Evolutionary conservation across 2,797 vertebrate genomes (phyloP).

Genomic region (Arctocebus calabarensis): DNA sequence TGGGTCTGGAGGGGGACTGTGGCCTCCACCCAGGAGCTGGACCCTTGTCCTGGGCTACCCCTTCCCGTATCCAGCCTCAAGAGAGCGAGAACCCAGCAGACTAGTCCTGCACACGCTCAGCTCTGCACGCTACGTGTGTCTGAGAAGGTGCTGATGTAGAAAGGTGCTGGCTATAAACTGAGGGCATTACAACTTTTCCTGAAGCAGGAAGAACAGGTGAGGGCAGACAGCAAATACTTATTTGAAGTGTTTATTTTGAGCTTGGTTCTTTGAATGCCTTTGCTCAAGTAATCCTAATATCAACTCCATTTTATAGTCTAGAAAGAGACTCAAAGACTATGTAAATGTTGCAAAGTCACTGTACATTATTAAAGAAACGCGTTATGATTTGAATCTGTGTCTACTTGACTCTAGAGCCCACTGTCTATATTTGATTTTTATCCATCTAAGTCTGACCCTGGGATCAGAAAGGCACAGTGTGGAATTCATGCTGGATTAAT

Average conservation of each 20-base stretch:
- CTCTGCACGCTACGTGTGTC: background rate
- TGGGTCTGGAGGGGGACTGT: background rate
- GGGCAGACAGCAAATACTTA: background rate
- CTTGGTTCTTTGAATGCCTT: background rate
- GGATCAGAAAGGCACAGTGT: background rate
- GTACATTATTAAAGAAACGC: background rate
- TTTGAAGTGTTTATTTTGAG: background rate
- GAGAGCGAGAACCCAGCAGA: background rate
- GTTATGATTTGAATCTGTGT: background rate
- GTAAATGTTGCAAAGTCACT: background rate
- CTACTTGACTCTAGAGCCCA: background rate
- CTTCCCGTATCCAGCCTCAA: background rate
- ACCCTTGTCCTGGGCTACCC: too few species aligned
- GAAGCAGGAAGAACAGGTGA: background rate
- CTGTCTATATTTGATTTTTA: background rate
- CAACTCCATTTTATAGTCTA: background rate
- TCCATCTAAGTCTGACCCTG: background rate
- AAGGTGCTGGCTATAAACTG: background rate
- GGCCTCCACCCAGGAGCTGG: background rate
- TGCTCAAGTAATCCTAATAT: background rate
- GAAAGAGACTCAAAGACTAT: slow-evolving; percentile 28
- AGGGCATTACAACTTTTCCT: background rate
- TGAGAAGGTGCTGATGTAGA: background rate
- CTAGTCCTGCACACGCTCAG: background rate
- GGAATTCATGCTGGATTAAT: background rate